These are phyloP conservation scores for Cyclophora punctaria DNA, from an alignment of 2,888 invertebrate species.

Conservation along the genomic window DNA sequence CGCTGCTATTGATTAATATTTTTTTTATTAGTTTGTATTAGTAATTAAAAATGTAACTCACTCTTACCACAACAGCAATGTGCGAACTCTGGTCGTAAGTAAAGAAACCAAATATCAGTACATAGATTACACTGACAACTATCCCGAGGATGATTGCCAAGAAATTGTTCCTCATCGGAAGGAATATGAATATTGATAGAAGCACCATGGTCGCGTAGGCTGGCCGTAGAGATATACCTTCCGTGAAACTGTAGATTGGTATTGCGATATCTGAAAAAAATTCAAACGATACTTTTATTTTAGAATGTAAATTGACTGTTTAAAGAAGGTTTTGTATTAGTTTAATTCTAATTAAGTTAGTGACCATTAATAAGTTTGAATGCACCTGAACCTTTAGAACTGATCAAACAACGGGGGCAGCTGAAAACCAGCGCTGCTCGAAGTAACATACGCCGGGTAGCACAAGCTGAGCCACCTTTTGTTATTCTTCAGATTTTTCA, in stretches of 20 bases:
- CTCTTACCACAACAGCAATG: constrained; percentile 53
- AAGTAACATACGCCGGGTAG: too few species aligned
- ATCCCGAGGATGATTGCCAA: constrained; percentile 81
- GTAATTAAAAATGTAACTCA: constrained; percentile 5
- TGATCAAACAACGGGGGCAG: too few species aligned
- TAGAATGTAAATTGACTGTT: too few species aligned
- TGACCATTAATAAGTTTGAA: too few species aligned
- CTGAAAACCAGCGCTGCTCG: too few species aligned
- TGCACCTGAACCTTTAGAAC: too few species aligned
- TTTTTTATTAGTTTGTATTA: not conserved
- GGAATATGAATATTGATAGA: constrained; percentile 87
- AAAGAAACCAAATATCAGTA: constrained; percentile 60
- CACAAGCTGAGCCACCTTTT: too few species aligned
- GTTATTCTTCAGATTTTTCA: too few species aligned
- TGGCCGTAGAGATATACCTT: constrained; percentile 75
- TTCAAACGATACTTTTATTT: too few species aligned
- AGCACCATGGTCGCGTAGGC: constrained; percentile 83
- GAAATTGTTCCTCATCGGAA: constrained; percentile 84
- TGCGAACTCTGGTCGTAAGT: constrained; percentile 47
- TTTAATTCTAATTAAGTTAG: too few species aligned
- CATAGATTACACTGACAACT: constrained; percentile 79
- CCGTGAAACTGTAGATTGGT: constrained; percentile 77
- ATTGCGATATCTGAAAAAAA: constrained; percentile 76
- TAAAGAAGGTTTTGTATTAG: too few species aligned
- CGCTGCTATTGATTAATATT: too few species aligned